These are phyloP conservation scores for Atta texana DNA, from an alignment of 1,140 invertebrate genomes.

Conservation along the genomic window DNA sequence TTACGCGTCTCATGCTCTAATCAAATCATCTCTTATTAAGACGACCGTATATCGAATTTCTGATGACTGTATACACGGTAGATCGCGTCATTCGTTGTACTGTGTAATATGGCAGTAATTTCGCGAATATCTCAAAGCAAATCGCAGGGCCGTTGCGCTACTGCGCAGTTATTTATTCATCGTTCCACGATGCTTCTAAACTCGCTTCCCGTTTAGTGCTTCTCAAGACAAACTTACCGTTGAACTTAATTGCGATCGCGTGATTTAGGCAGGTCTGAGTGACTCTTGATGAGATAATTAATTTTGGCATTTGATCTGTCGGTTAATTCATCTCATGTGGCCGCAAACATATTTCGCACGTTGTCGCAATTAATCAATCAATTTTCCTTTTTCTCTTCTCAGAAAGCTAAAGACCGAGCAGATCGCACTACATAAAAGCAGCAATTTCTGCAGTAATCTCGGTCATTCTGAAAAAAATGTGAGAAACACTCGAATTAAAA, in stretches of 20 bases:
- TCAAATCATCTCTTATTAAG: neutral
- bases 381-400: neutral
- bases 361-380: neutral
- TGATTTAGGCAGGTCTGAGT: conserved; percentile 11
- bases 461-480: neutral
- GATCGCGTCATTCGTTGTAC: conserved; percentile 26
- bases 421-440: neutral
- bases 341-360: too few species aligned
- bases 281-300: conserved; percentile 21
- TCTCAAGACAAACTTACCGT: neutral
- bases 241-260: conserved; percentile 35
- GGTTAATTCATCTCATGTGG: neutral
- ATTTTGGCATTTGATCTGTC: conserved; percentile 5
- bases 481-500: neutral
- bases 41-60: neutral
- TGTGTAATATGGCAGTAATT: conserved; percentile 24
- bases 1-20: neutral
- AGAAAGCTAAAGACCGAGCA: neutral
- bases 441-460: neutral
- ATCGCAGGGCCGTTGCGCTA: conserved; percentile 56
- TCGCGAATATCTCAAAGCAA: conserved; percentile 30
- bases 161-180: conserved; percentile 60
- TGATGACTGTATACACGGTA: neutral
- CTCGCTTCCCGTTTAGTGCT: neutral
- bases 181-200: conserved; percentile 3